These are phyloP conservation scores for Ariopsis seemanni DNA, from an alignment of 2,113 vertebrate species.

Conservation along the genomic window DNA sequence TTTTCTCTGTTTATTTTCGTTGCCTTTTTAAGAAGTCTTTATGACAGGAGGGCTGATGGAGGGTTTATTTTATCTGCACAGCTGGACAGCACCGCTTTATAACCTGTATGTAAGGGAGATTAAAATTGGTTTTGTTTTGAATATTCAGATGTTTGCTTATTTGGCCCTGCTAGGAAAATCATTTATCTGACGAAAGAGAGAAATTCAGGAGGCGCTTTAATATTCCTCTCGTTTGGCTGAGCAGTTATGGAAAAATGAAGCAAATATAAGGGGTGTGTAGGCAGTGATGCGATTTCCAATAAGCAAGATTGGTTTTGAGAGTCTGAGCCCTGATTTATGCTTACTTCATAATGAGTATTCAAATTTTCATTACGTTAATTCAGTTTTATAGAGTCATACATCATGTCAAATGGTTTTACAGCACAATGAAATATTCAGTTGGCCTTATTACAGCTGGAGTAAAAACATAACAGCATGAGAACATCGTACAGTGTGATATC, in stretches of 20 bases:
- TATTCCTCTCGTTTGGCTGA: slow-evolving; percentile 35
- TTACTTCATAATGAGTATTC: slow-evolving; percentile 23
- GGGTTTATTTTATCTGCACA: background rate
- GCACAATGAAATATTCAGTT: slow-evolving; percentile 19
- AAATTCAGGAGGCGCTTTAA: slow-evolving; percentile 30
- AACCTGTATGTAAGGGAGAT: slow-evolving; percentile 23
- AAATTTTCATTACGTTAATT: slow-evolving; percentile 43
- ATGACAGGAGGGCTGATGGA: slow-evolving; percentile 11
- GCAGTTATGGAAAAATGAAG: slow-evolving; percentile 17
- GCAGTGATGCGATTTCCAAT: slow-evolving; percentile 29
- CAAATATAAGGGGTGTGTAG: slow-evolving; percentile 33
- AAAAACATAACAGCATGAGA: background rate
- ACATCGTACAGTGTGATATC: background rate
- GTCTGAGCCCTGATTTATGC: slow-evolving; percentile 24
- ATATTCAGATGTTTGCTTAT: slow-evolving; percentile 44
- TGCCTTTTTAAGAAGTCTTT: background rate
- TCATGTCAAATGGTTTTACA: slow-evolving; percentile 27
- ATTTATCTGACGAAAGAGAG: slow-evolving; percentile 12
- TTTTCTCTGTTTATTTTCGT: background rate
- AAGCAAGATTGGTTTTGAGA: slow-evolving; percentile 33
- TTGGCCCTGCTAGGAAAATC: slow-evolving; percentile 17
- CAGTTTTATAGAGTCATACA: slow-evolving; percentile 21
- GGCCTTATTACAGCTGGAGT: slow-evolving; percentile 16
- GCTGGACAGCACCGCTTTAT: background rate
- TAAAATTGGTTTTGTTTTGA: slow-evolving; percentile 29